Conservation (phyloP, 2,797 vertebrate species). For the Phalloptychus januarius region DNA sequence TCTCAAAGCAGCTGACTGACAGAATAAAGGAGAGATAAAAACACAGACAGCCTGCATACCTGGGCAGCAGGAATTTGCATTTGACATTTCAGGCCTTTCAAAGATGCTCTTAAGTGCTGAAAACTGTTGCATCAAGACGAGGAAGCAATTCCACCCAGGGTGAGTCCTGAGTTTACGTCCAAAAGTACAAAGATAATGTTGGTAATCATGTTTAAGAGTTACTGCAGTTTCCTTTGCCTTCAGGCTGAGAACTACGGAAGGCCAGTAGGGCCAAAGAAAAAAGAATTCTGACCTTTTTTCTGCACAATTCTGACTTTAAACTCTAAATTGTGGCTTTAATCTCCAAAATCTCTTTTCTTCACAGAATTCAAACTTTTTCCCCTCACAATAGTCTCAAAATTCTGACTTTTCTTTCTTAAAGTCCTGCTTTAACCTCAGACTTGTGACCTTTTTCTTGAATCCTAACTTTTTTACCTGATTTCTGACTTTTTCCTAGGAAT, state of each 20-base stretch:
- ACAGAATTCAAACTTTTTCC: no score
- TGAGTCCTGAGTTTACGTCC: neutral
- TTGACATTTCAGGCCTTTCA: conserved; percentile 57
- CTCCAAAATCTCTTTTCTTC: no score
- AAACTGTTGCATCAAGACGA: conserved; percentile 30
- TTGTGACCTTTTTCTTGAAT: no score
- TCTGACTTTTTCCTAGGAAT: no score
- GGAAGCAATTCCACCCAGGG: neutral
- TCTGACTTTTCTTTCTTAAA: no score
- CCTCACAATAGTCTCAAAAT: no score
- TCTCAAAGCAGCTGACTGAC: conserved; percentile 34
- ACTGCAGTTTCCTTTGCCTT: neutral
- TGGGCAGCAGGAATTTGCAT: conserved; percentile 57
- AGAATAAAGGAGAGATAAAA: conserved; percentile 46
- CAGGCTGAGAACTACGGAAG: conserved; percentile 17
- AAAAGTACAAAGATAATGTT: neutral
- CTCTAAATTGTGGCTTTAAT: no score
- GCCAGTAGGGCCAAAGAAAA: no score
- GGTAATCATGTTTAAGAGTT: neutral
- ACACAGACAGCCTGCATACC: conserved; percentile 33
- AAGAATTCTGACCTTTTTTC: no score
- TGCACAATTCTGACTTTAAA: no score
- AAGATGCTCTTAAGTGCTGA: conserved; percentile 15
- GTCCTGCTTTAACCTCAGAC: no score
- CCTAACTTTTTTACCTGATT: no score